Conservation (phyloP, 2,113 vertebrate genomes). For the Phaethornis superciliosus region DNA sequence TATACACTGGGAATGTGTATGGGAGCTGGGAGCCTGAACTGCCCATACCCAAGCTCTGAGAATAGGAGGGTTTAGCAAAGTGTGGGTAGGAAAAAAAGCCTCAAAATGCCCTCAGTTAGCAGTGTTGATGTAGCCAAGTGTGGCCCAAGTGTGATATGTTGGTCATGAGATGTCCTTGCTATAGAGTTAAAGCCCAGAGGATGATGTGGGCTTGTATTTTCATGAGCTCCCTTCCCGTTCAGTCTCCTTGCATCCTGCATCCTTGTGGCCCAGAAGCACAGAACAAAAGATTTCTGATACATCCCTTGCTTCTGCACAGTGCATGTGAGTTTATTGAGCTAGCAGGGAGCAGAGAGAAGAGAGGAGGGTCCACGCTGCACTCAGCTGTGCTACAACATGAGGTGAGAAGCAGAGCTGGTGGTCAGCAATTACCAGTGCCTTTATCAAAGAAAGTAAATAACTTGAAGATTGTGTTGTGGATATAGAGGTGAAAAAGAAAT, state of each 20-base stretch:
- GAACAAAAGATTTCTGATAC: background rate
- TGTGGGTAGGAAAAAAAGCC: background rate
- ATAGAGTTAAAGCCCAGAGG: accelerated
- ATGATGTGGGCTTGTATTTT: background rate
- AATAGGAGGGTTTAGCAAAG: background rate
- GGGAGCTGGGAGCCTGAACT: background rate
- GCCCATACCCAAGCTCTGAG: background rate
- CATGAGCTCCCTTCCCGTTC: background rate
- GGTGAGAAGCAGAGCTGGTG: background rate
- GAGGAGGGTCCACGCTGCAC: background rate
- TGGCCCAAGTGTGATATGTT: accelerated
- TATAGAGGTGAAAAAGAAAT: background rate
- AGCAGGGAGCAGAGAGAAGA: background rate
- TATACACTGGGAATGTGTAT: accelerated
- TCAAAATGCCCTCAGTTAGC: background rate
- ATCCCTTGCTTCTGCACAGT: background rate
- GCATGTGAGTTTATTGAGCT: background rate
- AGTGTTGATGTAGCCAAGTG: background rate
- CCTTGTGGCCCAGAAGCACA: background rate
- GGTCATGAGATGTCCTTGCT: background rate
- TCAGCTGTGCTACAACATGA: accelerated
- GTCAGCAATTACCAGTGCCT: background rate
- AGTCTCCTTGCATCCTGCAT: background rate
- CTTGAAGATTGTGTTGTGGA: background rate
- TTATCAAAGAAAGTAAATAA: background rate